Base-by-base conservation (phyloP, 2,113 vertebrate species). In the Eurystomus gularis region DNA sequence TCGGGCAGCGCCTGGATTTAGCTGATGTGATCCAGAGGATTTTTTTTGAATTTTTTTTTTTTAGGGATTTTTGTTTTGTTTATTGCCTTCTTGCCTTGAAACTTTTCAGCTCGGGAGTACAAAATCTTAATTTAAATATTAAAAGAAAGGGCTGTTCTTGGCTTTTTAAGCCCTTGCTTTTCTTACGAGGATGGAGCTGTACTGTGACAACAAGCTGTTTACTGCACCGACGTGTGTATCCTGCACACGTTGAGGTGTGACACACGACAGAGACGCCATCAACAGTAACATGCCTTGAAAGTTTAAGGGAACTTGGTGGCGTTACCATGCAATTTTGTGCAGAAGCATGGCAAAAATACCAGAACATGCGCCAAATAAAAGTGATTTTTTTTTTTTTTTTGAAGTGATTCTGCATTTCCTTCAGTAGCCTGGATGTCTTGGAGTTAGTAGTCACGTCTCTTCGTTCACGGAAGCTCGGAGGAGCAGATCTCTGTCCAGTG, bases 51-150 rank as follows among this genome's bases (percentile, higher is more conserved):
- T 39, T 48, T 29, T 39, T 78, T 75, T 82, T 93, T 78, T 33
- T 60, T 82, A 72, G 73, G 61, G 73, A 49, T 82, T 90, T 76
- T 91, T 76, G 19, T 39, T 90, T 79, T 65, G 78, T 91, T 94
- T 91, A 20, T 73, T 92, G 70, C 83, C 66, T 90, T 66, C 86
- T 97, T 71, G 66, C 76, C 82, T 96, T 69, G 84, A 71, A 95
- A 88, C 70, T 95, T 77, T 96, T 89, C 75, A n/a, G 40, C 70
- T 85, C 14, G 17, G 90, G 73, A 73, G 46, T 87, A 94, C 57
- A 81, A 87, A 64, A 49, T 71, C 88, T 90, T 70, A 21, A 92
- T 96, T 94, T 94, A 86, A 93, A 96, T 95, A 73, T 91, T 96
- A 92, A 95, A 94, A 87, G 70, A 61, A 81, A 48, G 61, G 94